Conservation (phyloP, 2,888 invertebrate species). For the Dynastes maya region DNA sequence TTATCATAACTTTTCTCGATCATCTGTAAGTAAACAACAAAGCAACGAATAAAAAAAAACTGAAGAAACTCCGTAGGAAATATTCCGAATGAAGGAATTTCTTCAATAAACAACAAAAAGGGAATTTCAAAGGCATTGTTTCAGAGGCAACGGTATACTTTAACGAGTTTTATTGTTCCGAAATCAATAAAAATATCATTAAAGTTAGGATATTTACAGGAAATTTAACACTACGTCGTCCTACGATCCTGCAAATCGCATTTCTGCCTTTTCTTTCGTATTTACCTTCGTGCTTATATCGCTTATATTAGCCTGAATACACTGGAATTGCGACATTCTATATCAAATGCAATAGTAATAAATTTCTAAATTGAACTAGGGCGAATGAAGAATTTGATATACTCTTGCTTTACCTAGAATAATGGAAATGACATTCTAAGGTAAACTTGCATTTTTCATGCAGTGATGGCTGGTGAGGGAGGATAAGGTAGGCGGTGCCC, state of each 20-base stretch:
- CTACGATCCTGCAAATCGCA: too few species aligned
- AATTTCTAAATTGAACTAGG: too few species aligned
- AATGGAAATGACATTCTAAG: too few species aligned
- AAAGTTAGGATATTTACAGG: background rate
- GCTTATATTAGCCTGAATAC: background rate
- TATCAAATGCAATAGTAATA: too few species aligned
- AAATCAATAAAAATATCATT: constrained; percentile 1
- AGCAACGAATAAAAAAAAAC: background rate
- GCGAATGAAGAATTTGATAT: too few species aligned
- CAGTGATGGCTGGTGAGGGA: too few species aligned
- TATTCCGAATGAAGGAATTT: background rate
- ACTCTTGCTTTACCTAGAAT: too few species aligned
- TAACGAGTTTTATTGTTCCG: background rate
- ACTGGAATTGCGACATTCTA: too few species aligned
- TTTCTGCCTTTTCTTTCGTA: background rate
- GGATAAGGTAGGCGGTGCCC: too few species aligned
- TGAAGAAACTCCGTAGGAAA: background rate
- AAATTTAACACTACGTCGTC: background rate
- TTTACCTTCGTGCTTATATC: background rate
- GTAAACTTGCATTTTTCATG: too few species aligned
- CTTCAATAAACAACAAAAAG: background rate
- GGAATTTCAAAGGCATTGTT: background rate
- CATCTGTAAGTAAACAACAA: background rate
- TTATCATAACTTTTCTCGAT: too few species aligned
- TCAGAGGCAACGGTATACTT: background rate